These are phyloP conservation scores for Lycocorax pyrrhopterus DNA, from an alignment of 2,113 vertebrate species.

Conservation along the genomic window DNA sequence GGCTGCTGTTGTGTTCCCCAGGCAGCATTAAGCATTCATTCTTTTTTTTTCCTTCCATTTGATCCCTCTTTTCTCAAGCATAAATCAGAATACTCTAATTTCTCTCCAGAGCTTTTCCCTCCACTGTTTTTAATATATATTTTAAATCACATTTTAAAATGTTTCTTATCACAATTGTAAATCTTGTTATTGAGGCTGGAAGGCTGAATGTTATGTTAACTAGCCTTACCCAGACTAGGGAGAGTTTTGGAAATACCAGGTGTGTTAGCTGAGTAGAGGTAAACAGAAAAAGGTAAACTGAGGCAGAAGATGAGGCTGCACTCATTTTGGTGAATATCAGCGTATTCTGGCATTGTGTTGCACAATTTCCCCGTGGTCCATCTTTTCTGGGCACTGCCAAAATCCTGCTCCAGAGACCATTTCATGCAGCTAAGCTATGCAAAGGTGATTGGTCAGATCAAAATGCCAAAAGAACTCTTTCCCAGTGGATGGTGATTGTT, in stretches of 20 bases:
- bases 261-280: background rate
- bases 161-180: background rate
- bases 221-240: background rate
- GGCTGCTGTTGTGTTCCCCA: background rate
- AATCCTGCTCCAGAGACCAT: background rate
- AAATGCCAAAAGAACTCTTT: background rate
- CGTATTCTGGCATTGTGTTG: rapidly evolving
- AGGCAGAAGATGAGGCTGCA: background rate
- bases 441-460: background rate
- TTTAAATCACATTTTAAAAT: background rate
- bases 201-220: background rate
- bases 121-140: background rate
- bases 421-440: background rate
- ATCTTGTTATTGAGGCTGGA: background rate
- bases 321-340: background rate
- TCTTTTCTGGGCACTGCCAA: background rate
- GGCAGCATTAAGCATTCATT: background rate
- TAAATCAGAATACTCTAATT: background rate
- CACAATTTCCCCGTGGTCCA: background rate
- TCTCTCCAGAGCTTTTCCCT: background rate
- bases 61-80: background rate
- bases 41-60: background rate
- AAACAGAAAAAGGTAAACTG: background rate
- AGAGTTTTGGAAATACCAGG: background rate
- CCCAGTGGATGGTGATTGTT: background rate